These are phyloP conservation scores for Florisuga fusca DNA, from an alignment of 2,797 vertebrate species.

Conservation along the genomic window DNA sequence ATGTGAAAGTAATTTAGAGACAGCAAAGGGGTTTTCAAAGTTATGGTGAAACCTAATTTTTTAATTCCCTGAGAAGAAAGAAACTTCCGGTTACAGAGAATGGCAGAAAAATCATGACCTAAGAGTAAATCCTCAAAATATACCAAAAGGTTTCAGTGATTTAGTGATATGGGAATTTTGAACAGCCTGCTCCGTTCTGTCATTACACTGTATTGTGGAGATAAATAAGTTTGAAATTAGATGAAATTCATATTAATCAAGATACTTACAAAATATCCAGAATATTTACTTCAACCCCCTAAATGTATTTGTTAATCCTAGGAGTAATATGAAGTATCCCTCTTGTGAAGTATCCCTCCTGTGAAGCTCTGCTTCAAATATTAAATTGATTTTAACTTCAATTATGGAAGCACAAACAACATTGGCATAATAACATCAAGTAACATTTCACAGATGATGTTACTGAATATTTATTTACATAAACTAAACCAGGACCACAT, in stretches of 20 bases:
- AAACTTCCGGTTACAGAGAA: not conserved
- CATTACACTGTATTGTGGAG: not conserved
- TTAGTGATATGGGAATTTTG: not conserved
- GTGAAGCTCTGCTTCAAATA: conserved; percentile 2
- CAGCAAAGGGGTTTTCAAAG: not conserved
- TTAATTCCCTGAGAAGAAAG: not conserved
- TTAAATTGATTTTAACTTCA: not conserved
- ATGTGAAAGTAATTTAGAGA: not conserved
- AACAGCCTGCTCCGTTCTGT: not conserved
- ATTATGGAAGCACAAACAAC: conserved; percentile 12
- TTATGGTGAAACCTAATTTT: not conserved
- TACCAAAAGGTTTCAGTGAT: not conserved
- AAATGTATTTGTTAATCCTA: not conserved
- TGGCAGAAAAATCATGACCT: not conserved
- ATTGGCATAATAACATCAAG: conserved; percentile 24
- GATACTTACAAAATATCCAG: not conserved
- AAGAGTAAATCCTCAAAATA: not conserved
- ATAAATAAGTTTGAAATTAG: not conserved
- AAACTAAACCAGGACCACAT: not conserved
- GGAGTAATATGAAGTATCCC: not conserved
- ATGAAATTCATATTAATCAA: conserved; percentile 17
- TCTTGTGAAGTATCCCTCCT: not conserved
- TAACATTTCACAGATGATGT: not conserved
- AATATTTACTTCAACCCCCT: not conserved
- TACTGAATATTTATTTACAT: conserved; percentile 11